A percentile compares a stretch with the other conserved stretches of the same genome.
Evolutionary conservation across 2,888 invertebrate species (phyloP).

Genomic region (Myopa tessellatipennis): DNA sequence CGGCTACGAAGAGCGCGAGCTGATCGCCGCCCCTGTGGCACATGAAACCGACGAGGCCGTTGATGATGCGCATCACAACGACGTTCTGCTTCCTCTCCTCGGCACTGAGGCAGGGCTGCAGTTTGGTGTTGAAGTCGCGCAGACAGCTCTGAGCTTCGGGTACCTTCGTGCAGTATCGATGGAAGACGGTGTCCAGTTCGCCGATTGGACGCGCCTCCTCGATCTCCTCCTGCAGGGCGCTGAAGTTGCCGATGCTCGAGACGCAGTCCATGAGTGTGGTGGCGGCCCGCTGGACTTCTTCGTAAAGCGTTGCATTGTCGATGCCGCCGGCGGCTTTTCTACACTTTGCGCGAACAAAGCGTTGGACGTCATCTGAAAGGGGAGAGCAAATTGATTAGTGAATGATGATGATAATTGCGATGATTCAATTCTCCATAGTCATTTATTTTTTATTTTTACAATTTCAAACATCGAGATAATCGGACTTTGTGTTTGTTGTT

Average conservation of each 20-base stretch:
- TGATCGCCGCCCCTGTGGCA: constrained; percentile 85
- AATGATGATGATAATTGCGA: too few species aligned
- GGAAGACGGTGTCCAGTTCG: constrained; percentile 77
- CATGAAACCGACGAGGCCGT: constrained; percentile 77
- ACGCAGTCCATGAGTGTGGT: constrained; percentile 71
- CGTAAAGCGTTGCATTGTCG: constrained; percentile 70
- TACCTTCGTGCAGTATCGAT: constrained; percentile 77
- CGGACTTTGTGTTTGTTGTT: too few species aligned
- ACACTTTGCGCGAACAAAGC: constrained; percentile 76
- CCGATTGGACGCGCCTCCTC: constrained; percentile 76
- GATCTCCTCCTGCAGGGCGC: constrained; percentile 74
- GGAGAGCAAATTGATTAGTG: background rate
- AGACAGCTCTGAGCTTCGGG: constrained; percentile 70
- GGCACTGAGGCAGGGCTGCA: constrained; percentile 75
- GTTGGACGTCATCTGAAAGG: constrained; percentile 69
- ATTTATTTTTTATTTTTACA: too few species aligned
- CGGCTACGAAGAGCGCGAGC: constrained; percentile 85
- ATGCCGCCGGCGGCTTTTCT: constrained; percentile 72
- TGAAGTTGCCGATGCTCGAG: constrained; percentile 71
- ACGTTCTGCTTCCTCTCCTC: constrained; percentile 74
- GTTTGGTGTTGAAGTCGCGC: constrained; percentile 70
- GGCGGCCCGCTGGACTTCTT: constrained; percentile 69
- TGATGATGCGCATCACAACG: constrained; percentile 74
- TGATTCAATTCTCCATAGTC: too few species aligned
- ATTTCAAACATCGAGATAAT: too few species aligned